Conservation (phyloP, 2,888 invertebrate genomes). For the Epistrophe grossulariae region DNA sequence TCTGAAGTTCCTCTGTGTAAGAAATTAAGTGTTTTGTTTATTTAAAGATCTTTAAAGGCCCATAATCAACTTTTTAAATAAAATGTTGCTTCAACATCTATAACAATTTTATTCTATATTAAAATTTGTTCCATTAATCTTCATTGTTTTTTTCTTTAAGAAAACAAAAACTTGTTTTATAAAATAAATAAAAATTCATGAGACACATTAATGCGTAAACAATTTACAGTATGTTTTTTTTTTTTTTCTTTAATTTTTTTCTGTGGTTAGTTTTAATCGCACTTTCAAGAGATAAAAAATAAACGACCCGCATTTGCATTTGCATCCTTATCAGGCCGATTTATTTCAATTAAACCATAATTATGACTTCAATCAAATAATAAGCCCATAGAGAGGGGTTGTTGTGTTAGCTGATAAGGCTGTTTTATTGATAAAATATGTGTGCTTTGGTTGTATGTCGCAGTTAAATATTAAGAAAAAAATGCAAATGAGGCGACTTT, state of each 20-base stretch:
- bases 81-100: conserved; percentile 15
- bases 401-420: conserved; percentile 48
- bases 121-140: not conserved
- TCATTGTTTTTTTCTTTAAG: not conserved
- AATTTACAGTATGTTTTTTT: conserved; percentile 1
- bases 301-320: conserved; percentile 30
- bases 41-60: not conserved
- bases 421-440: conserved; percentile 52
- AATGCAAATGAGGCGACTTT: conserved; percentile 68
- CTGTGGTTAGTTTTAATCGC: conserved; percentile 8
- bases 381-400: conserved; percentile 43
- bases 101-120: too few species aligned
- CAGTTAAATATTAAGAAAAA: conserved; percentile 60
- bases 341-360: conserved; percentile 75
- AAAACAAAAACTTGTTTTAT: not conserved
- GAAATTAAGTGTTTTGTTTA: not conserved
- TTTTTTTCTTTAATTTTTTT: too few species aligned
- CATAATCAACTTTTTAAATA: not conserved
- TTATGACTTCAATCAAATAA: conserved; percentile 71
- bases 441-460: conserved; percentile 47
- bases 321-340: conserved; percentile 65
- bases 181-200: not conserved
- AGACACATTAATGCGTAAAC: conserved; percentile 20
- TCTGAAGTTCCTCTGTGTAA: not conserved
- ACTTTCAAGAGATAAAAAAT: conserved; percentile 8